Evolutionary conservation across 1,140 invertebrate genomes (phyloP), one percentile per base, ranked within the genome.

Genomic region (Anoplophora glabripennis): DNA sequence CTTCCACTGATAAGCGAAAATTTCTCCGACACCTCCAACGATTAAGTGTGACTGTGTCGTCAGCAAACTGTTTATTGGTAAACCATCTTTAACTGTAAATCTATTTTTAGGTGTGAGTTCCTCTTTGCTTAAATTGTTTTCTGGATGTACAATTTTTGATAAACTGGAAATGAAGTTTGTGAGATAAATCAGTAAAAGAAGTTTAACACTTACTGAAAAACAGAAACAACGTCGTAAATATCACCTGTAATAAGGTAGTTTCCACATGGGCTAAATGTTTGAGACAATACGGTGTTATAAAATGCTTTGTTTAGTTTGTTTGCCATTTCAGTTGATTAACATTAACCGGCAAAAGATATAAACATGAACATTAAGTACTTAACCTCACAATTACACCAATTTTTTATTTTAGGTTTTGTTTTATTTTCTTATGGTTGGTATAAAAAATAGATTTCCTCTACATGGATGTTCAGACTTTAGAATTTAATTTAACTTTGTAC

Each of bases 231-330:
- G 14, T 92, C 91, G 76, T 91, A 93, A 67, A 89, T 87, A 78
- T 91, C 93, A 11, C 89, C 90, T 57, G 87, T 86, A 52, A 89
- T 78, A 33, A 96, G 81, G 78, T 86, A 91, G 73, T 87, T 86
- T 10, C 91, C 89, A 75, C 89, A 91, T 0, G 86, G 84, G 7
- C 92, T 94, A 77, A 91, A 89, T 3, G 84, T 80, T 77, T 93
- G 90, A 42, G 84, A 83, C 61, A 91, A 79, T 21, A 93, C 81
- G 42, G 89, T 90, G 44, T 89, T 93, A 67, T 94, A 92, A 61
- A 81, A 80, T 21, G 79, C 74, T 72, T 86, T 86, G 49, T 66
- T 69, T 41, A 68, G 12, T 60, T 69, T 72, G 57, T 68, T 66
- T 21, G 65, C 54, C 21, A 28, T 28, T 28, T 28, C 5, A 28